Evolutionary conservation across 2,797 vertebrate species (phyloP), one percentile per base, ranked within the genome.

Genomic region (Malacoctenus gilli): DNA sequence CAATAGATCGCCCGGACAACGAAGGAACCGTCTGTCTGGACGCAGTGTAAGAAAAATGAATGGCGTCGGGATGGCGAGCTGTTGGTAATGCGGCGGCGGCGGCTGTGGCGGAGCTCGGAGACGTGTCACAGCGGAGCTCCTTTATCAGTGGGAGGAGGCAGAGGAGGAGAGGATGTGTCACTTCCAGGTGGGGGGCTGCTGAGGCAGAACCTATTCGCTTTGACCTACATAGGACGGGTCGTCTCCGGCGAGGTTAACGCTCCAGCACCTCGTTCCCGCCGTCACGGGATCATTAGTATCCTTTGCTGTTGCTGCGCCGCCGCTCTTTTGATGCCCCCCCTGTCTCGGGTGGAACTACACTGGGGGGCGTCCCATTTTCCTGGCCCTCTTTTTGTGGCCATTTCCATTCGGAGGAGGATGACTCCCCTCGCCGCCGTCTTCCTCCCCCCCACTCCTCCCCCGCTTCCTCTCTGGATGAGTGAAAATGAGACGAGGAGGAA

Each of bases 221-320:
- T 87, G 89, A 88, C 89, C 89, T 84, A 89, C 83, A 90, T 90
- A 87, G 86, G 76, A 70, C 14, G 75, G 83, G 82, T 85, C 75
- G 57, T 76, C 59, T 41, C 1, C 64, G 76, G 79, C 15, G 78
- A 79, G 88, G 86, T 86, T 83, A 84, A 77, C 68, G 72, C 84
- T 84, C 77, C 77, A 44, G 65, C 82, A 79, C 60, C 69, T 28
- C 72, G 68, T 72, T 59, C 68, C 59, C 6, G 35, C 77, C 77
- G 50, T 80, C 83, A 59, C 68, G 82, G 85, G 88, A 86, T 87
- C 85, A 83, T 87, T 83, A 88, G 82, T 52, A 80, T 75, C 72
- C 69, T 69, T 68, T 52, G 73, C 78, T 64, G 69, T 52, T n/a
- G 75, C 56, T 20, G 47, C 1, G 62, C 48, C 8, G 68, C 60